A percentile compares a stretch with the other conserved stretches of the same genome.
These are phyloP conservation scores for Spea multiplicata DNA, from an alignment of 2,113 vertebrate genomes.

Conservation along the genomic window DNA sequence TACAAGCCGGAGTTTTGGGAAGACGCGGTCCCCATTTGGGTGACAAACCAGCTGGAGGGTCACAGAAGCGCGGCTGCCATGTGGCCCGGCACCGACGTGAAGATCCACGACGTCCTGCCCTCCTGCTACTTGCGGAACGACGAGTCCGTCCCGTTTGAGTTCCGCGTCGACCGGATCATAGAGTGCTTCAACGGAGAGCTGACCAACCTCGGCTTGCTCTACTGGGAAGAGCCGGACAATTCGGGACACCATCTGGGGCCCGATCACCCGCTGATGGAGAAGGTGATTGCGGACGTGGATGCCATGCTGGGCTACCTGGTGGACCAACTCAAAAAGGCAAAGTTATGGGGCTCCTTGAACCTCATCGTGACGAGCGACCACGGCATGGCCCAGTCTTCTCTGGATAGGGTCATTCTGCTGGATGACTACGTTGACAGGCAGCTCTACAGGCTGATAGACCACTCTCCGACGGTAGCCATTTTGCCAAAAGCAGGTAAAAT, in stretches of 20 bases:
- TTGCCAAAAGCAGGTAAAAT: constrained; percentile 81
- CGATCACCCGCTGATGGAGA: constrained; percentile 69
- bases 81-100: constrained; percentile 91
- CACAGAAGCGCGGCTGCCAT: constrained; percentile 83
- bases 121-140: constrained; percentile 74
- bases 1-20: constrained; percentile 86
- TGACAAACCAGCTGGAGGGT: constrained; percentile 73
- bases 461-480: constrained; percentile 80
- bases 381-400: constrained; percentile 90
- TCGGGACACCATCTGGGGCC: constrained; percentile 85
- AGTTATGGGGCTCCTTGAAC: constrained; percentile 83
- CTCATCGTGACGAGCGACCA: constrained; percentile 94
- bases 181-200: constrained; percentile 70
- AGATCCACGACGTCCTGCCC: constrained; percentile 67
- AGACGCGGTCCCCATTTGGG: constrained; percentile 84
- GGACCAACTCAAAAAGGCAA: constrained; percentile 65
- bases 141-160: constrained; percentile 63
- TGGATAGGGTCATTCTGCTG: constrained; percentile 76
- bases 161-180: constrained; percentile 72
- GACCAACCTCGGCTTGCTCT: constrained; percentile 79
- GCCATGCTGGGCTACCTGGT: constrained; percentile 74
- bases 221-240: constrained; percentile 91
- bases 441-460: constrained; percentile 77
- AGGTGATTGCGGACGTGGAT: constrained; percentile 77
- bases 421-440: constrained; percentile 75